Conservation (phyloP, 2,888 invertebrate genomes). For the Netelia melanura region DNA sequence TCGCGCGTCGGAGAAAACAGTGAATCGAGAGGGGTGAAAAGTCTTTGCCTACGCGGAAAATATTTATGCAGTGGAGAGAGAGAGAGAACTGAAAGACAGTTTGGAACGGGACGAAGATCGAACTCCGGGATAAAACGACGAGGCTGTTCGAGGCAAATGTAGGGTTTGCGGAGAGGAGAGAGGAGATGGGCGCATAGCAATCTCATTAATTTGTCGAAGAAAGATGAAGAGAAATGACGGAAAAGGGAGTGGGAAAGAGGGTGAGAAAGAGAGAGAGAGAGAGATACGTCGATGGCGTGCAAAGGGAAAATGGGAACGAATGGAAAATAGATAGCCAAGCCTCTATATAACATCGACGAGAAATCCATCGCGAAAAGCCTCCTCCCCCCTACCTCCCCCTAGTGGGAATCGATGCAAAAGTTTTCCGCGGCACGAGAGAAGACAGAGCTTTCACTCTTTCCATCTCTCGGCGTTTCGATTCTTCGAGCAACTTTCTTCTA, state of each 20-base stretch:
- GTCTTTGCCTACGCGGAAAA: slow-evolving; percentile 44
- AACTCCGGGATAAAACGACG: slow-evolving; percentile 48
- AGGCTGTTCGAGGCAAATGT: slow-evolving; percentile 18
- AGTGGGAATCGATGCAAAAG: slow-evolving; percentile 3
- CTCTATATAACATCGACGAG: slow-evolving; percentile 21
- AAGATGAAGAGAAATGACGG: slow-evolving; percentile 56
- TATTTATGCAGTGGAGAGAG: slow-evolving; percentile 19
- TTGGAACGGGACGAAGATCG: slow-evolving; percentile 51
- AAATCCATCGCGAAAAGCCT: slow-evolving; percentile 44
- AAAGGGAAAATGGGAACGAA: slow-evolving; percentile 53
- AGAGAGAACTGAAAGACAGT: slow-evolving; percentile 9
- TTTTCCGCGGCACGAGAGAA: slow-evolving; percentile 24
- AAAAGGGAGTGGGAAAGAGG: slow-evolving; percentile 17
- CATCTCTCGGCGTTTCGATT: background rate
- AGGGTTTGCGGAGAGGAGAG: slow-evolving; percentile 18
- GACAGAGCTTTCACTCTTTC: background rate
- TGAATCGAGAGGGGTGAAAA: background rate
- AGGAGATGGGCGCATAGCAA: slow-evolving; percentile 68
- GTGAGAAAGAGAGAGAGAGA: slow-evolving; percentile 25
- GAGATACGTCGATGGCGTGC: slow-evolving; percentile 30
- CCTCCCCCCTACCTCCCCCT: background rate
- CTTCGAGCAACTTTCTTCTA: slow-evolving; percentile 42
- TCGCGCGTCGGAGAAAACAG: slow-evolving; percentile 29
- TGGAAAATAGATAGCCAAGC: slow-evolving; percentile 40
- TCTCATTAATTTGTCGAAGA: slow-evolving; percentile 79